Base-by-base conservation (phyloP, 2,888 invertebrate species). In the Junonia oenone region DNA sequence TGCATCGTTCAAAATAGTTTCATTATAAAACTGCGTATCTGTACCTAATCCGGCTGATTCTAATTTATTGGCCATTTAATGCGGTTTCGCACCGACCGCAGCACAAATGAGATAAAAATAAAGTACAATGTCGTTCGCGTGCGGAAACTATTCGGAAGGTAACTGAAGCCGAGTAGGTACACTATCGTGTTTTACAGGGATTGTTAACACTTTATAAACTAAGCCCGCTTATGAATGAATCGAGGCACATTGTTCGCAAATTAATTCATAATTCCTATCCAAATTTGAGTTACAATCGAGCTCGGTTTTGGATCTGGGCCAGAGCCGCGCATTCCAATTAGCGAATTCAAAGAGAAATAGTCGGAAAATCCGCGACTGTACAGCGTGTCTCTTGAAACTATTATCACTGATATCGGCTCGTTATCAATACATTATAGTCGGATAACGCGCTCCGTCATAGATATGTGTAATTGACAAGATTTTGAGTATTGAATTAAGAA, bases 141-240 rank as follows among this genome's bases (percentile, higher is more conserved):
- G 37, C 40, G 33, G 31, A 47, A 8, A 27, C 31, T 8, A 26
- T 11, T 38, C 27, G 38, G 26, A 38, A 58, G 46, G 35, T 47
- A 45, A 52, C 6, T 46, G 37, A 38, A 48, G 48, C 35, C 14
- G 47, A 37, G 9, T 37, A 13, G 6, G 33, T 40, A 33, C 31
- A 22, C 15, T 26, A 31, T 31, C 27, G 14, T 17, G 26, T 26
- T 13, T 43, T 6, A 13, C 26, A 43, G 17, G 17, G n/a, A 29
- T 38, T 27, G 26, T 43, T 26, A 43, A 43, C 43, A 17, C 22
- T 13, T 1, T 8, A 26, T 13, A 13, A 43, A 26, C 26, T 22
- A 13, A 43, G 26, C 22, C 15, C 17, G 38, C 22, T 54, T 33
- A 38, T 59, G 56, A 59, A 59, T 59, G 56, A 57, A 54, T 47